Conservation (phyloP, 2,888 invertebrate genomes). For the Melolontha melolontha region DNA sequence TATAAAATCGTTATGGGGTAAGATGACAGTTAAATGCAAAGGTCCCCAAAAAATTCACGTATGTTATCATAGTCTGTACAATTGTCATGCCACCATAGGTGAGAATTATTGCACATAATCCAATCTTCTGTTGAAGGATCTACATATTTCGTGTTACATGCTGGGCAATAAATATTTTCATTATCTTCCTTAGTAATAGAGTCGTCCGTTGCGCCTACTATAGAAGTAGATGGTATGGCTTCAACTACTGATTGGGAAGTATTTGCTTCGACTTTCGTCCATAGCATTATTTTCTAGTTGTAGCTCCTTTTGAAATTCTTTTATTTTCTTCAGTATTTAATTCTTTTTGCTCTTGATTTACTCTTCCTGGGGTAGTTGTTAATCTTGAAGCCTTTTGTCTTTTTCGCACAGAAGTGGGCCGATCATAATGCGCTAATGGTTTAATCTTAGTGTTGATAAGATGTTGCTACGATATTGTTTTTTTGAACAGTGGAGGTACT, state of each 20-base stretch:
- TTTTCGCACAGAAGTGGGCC: conserved; percentile 3
- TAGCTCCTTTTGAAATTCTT: conserved; percentile 4
- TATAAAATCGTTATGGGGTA: too few relatives aligned
- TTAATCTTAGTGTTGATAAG: too few relatives aligned
- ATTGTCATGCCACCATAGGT: too few relatives aligned
- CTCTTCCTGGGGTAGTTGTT: conserved; percentile 1
- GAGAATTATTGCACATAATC: conserved; percentile 13
- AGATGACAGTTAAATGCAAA: too few relatives aligned
- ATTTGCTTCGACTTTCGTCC: conserved; percentile 11
- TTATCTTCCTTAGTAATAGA: conserved; percentile 13
- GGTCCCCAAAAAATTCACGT: too few relatives aligned
- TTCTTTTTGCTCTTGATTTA: conserved; percentile 13
- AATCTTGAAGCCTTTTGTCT: conserved; percentile 7
- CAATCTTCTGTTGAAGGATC: conserved; percentile 1
- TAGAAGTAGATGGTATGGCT: conserved; percentile 11
- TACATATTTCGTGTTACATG: conserved; percentile 11
- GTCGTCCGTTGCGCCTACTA: conserved; percentile 7
- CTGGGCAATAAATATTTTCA: conserved; percentile 9
- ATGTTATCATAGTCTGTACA: background rate
- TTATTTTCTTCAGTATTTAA: conserved; percentile 8
- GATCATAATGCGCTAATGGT: conserved; percentile 11
- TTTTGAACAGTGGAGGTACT: conserved; percentile 2
- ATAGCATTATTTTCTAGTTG: conserved; percentile 13
- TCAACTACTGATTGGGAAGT: conserved; percentile 7
- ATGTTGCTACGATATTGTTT: background rate